A percentile compares a stretch with the other conserved stretches of the same genome.
These are phyloP conservation scores for Enteromius paludinosus DNA, from an alignment of 2,797 vertebrate genomes.

Conservation along the genomic window DNA sequence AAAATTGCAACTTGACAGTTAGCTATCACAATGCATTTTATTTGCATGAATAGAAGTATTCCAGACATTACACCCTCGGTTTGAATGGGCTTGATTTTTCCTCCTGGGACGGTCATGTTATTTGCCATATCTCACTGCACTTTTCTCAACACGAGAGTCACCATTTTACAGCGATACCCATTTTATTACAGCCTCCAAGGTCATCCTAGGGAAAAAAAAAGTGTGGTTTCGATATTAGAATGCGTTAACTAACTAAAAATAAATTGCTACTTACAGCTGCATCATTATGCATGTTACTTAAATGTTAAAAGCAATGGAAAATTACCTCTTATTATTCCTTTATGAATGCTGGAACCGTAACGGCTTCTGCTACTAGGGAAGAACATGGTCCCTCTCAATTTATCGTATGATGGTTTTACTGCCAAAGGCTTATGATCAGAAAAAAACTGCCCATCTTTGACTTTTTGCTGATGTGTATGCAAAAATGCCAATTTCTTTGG, in stretches of 20 bases:
- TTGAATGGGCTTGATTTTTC: neutral
- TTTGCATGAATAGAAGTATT: neutral
- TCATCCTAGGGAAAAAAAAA: neutral
- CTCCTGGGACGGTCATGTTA: too few relatives aligned
- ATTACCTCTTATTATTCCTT: slow-evolving; percentile 67
- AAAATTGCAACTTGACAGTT: neutral
- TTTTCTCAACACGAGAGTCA: neutral
- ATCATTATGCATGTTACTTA: neutral
- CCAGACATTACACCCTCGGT: neutral
- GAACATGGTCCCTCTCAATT: neutral
- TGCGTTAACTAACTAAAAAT: too few relatives aligned
- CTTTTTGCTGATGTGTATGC: neutral
- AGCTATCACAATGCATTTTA: neutral
- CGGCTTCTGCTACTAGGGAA: neutral
- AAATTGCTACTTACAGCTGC: neutral
- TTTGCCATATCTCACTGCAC: neutral
- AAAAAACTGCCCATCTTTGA: neutral
- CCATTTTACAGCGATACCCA: neutral
- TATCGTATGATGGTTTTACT: neutral
- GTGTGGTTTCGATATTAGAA: neutral
- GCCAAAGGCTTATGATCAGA: neutral
- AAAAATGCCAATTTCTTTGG: neutral
- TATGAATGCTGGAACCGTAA: slow-evolving; percentile 54
- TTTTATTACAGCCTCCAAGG: neutral
- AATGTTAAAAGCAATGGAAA: slow-evolving; percentile 67